Evolutionary conservation across 2,113 vertebrate genomes (phyloP).

Genomic region (Nothocercus julius): DNA sequence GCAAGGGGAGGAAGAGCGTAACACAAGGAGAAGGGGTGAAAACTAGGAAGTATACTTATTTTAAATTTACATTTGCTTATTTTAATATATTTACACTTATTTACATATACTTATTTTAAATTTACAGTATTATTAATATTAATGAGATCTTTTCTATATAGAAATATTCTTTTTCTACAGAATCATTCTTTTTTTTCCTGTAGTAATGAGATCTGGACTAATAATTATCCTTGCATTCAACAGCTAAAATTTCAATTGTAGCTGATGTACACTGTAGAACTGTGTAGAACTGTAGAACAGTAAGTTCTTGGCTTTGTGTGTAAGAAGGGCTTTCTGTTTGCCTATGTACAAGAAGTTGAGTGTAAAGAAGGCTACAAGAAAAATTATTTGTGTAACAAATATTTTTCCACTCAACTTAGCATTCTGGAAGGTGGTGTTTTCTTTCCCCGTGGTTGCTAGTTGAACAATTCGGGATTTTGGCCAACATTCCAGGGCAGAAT

Average conservation of each 20-base stretch:
- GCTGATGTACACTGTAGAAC: too few relatives aligned
- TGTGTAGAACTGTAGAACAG: too few relatives aligned
- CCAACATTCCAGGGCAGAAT: not conserved
- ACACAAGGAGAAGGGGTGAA: not conserved
- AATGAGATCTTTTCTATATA: not conserved
- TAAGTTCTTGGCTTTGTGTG: not conserved
- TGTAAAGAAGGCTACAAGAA: not conserved
- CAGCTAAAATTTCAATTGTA: not conserved
- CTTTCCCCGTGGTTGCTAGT: not conserved
- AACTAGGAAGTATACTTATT: not conserved
- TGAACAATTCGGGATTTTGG: not conserved
- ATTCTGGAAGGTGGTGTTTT: not conserved
- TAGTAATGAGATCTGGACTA: not conserved
- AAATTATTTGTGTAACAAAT: not conserved
- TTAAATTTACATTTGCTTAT: not conserved
- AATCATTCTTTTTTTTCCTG: not conserved
- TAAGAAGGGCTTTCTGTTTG: not conserved
- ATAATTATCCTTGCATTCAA: not conserved
- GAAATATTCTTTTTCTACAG: not conserved
- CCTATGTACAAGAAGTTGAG: not conserved
- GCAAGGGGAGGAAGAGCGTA: not conserved
- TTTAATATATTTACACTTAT: too few relatives aligned
- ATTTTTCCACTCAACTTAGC: not conserved
- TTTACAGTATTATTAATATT: not conserved
- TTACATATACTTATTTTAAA: too few relatives aligned